Conservation (phyloP, 2,113 vertebrate genomes). For the Brachypodius melanocephalos region DNA sequence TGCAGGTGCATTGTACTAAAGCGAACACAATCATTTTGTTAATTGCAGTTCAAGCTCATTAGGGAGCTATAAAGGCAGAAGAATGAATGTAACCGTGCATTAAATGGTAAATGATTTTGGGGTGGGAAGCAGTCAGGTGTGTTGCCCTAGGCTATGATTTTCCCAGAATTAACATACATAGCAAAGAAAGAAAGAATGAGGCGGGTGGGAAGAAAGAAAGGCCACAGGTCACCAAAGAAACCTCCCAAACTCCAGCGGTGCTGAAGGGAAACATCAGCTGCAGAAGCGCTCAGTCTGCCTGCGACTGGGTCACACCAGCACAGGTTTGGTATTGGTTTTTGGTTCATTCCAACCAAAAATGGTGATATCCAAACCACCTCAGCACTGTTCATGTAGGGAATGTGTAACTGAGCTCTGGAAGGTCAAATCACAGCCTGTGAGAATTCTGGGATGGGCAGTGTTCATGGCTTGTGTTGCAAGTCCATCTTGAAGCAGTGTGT, state of each 20-base stretch:
- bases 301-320: neutral
- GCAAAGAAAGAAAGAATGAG: conserved; percentile 51
- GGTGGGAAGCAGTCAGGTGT: conserved; percentile 62
- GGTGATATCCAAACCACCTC: neutral
- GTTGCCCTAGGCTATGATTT: conserved; percentile 62
- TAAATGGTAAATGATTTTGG: conserved; percentile 70
- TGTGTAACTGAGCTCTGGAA: neutral
- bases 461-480: neutral
- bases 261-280: neutral
- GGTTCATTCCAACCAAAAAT: neutral
- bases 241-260: neutral
- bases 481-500: neutral
- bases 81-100: conserved; percentile 67
- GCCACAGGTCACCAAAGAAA: conserved; percentile 51
- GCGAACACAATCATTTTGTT: conserved; percentile 66
- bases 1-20: conserved; percentile 68
- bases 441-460: rapidly evolving
- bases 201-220: conserved; percentile 52
- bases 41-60: conserved; percentile 72
- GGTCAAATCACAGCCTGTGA: neutral
- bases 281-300: neutral
- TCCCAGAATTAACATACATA: conserved; percentile 65
- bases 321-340: neutral
- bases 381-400: neutral
- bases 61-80: conserved; percentile 70